Conservation (phyloP, 64 coral and sea anemone species). For the Dendrophyllia cribrosa region DNA sequence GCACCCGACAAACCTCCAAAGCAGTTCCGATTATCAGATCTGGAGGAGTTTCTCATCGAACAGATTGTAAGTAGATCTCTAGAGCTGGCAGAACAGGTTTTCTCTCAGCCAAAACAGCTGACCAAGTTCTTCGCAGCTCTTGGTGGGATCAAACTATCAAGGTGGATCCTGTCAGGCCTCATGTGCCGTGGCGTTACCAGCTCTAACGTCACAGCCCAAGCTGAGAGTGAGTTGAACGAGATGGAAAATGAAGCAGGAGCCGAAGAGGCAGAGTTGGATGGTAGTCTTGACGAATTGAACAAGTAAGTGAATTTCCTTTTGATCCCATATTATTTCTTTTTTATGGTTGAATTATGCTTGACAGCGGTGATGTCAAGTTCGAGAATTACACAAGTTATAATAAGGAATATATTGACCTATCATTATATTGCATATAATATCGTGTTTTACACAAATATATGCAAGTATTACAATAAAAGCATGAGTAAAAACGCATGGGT, state of each 20-base stretch:
- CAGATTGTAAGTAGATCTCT: not conserved
- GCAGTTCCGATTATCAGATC: slow-evolving; percentile 4
- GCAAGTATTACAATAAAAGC: too few species aligned
- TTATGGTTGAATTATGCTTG: too few species aligned
- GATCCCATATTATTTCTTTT: not conserved
- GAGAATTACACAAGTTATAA: too few species aligned
- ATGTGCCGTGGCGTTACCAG: slow-evolving; percentile 4
- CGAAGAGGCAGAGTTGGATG: not conserved
- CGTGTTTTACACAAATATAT: too few species aligned
- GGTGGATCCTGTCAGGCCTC: slow-evolving; percentile 2
- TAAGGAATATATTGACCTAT: too few species aligned
- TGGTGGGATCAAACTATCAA: slow-evolving; percentile 25
- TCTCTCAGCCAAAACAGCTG: slow-evolving; percentile 6
- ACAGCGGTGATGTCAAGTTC: too few species aligned
- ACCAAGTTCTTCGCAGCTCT: slow-evolving; percentile 33
- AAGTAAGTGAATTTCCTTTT: not conserved
- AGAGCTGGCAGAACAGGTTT: not conserved
- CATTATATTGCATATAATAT: too few species aligned
- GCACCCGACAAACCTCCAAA: not conserved
- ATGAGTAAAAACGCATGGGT: too few species aligned
- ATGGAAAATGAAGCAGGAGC: not conserved
- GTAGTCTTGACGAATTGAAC: not conserved
- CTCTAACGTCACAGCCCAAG: not conserved
- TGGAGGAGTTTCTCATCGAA: not conserved
- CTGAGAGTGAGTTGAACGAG: not conserved